Conservation (phyloP, 2,888 invertebrate genomes). For the Monoplex corrugatus region DNA sequence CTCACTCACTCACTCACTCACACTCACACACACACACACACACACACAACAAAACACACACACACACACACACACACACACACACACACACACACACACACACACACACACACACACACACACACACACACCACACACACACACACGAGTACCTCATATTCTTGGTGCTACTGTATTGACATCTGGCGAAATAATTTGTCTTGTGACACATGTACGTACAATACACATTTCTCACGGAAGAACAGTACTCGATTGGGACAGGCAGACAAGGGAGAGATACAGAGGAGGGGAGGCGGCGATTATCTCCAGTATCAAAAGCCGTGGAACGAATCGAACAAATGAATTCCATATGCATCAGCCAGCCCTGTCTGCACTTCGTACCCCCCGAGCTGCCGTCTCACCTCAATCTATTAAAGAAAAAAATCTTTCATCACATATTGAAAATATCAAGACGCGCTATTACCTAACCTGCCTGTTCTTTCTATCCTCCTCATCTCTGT, state of each 20-base stretch:
- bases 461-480: too few relatives aligned
- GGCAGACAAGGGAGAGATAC: neutral
- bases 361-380: neutral
- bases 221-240: neutral
- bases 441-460: neutral
- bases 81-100: conserved; percentile 5
- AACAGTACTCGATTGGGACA: neutral
- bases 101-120: conserved; percentile 2
- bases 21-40: conserved; percentile 15
- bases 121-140: conserved; percentile 4
- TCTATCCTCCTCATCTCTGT: too few relatives aligned
- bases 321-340: neutral
- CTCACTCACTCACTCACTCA: conserved; percentile 24
- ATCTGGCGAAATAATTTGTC: neutral
- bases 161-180: too few relatives aligned
- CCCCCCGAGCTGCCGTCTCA: too few relatives aligned
- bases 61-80: conserved; percentile 7
- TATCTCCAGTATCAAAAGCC: too few relatives aligned
- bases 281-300: neutral
- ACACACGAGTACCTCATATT: too few relatives aligned
- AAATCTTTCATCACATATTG: neutral
- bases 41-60: neutral
- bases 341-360: too few relatives aligned
- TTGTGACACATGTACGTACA: neutral
- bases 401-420: too few relatives aligned